These are phyloP conservation scores for Argyresthia goedartella DNA, from an alignment of 2,888 invertebrate species.

Conservation along the genomic window DNA sequence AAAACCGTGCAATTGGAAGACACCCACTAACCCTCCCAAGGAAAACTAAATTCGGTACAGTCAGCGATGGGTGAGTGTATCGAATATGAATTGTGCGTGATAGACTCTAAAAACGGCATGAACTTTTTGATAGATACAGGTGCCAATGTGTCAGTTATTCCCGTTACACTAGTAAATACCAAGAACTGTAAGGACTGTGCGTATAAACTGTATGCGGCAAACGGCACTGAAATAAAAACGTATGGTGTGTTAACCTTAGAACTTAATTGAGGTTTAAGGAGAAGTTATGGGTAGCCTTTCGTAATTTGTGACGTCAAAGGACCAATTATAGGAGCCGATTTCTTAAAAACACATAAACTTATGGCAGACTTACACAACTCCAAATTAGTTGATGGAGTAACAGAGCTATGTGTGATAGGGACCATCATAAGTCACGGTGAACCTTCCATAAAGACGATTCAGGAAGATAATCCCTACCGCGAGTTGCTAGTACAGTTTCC, in stretches of 20 bases:
- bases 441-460: background rate
- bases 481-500: background rate
- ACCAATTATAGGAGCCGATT: constrained; percentile 12
- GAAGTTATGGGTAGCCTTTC: constrained; percentile 9
- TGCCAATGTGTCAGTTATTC: constrained; percentile 12
- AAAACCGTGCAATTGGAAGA: constrained; percentile 11
- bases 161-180: background rate
- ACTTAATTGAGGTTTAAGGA: constrained; percentile 9
- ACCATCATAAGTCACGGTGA: too few species aligned
- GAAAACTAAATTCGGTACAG: constrained; percentile 10
- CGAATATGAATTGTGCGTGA: constrained; percentile 6
- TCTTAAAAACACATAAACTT: constrained; percentile 7
- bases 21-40: constrained; percentile 2
- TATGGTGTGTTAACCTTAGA: constrained; percentile 7
- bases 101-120: constrained; percentile 5
- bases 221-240: constrained; percentile 11
- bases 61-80: constrained; percentile 7
- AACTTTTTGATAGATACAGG: constrained; percentile 12
- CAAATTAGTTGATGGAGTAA: constrained; percentile 1
- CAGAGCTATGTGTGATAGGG: too few species aligned
- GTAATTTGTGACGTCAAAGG: constrained; percentile 9
- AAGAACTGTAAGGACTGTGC: background rate
- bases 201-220: constrained; percentile 13
- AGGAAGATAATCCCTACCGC: background rate
- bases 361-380: constrained; percentile 7